These are phyloP conservation scores for Coccyzus lansbergi DNA, from an alignment of 2,797 vertebrate genomes.

Conservation along the genomic window DNA sequence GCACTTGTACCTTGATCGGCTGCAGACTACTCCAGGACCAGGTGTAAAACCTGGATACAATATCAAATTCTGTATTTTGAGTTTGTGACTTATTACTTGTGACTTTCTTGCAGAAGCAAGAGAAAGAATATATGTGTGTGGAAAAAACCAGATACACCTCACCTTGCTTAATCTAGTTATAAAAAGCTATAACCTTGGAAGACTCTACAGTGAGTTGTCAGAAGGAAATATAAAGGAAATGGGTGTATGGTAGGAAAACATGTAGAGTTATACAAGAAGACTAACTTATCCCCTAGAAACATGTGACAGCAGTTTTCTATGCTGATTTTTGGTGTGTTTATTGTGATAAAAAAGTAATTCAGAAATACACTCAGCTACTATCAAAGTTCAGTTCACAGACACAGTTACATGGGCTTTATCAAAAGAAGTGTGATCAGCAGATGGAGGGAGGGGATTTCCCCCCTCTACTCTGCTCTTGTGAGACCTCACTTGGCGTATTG, in stretches of 20 bases:
- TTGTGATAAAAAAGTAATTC: not conserved
- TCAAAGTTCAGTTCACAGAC: not conserved
- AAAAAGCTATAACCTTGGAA: not conserved
- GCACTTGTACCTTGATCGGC: not conserved
- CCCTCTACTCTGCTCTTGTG: too few relatives aligned
- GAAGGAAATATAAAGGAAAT: not conserved
- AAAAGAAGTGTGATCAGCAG: too few relatives aligned
- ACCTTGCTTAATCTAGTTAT: not conserved
- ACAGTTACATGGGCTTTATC: too few relatives aligned
- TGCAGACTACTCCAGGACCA: fast-evolving
- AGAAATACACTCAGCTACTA: not conserved
- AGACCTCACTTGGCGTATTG: too few relatives aligned
- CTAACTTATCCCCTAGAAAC: not conserved
- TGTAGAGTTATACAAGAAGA: not conserved
- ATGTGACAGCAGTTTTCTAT: not conserved
- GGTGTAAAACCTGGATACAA: not conserved
- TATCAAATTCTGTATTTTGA: not conserved
- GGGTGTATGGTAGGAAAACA: not conserved
- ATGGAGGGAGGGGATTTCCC: too few relatives aligned
- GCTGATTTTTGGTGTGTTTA: not conserved
- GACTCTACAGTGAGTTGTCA: not conserved
- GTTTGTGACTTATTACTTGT: not conserved
- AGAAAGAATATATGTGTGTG: not conserved
- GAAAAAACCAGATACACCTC: not conserved
- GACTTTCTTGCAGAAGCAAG: not conserved